Evolutionary conservation across 2,113 vertebrate species (phyloP), one percentile per base, ranked within the genome.

Genomic region (Callipepla californica): DNA sequence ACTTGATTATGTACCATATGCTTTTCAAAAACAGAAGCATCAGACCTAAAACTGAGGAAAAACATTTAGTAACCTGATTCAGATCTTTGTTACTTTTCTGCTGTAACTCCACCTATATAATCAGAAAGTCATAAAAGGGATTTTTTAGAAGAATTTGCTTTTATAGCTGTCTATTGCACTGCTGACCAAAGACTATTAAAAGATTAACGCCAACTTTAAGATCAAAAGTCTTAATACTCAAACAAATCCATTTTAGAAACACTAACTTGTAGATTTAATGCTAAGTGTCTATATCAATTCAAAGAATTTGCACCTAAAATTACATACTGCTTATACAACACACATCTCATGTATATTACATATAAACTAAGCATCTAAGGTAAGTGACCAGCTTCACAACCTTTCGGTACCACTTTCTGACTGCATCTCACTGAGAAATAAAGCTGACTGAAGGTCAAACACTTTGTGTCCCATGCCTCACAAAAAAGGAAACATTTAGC

Each of bases 41-140:
- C 65, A 86, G 73, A 91, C 89, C n/a, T 50, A 80, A 92, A 94
- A 70, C 26, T 55, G 21, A 83, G 17, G 38, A 87, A 92, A 87
- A 72, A 30, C 36, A 74, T 80, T 80, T 44, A 82, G 47, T 59
- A 89, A 59, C 45, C 34, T n/a, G 87, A n/a, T 65, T 80, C 63
- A 80, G 9, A 85, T 87, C 30, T 80, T 85, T 34, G 48, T 42
- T 66, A 3, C 18, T 74, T 26, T 79, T 90, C 66, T 93, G 63
- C 75, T 87, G 34, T 17, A 45, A 82, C 34, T 30, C 20, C n/a
- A 47, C 1, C 1, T 21, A 70, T 12, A n/a, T 18, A 66, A 91
- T 26, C 10, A 57, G 32, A 83, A 89, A 66, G 26, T 15, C 34
- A 87, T 67, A 73, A 70, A 69, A 48, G 14, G 4, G 8, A 14